Percentiles rank a stretch among this genome's conserved stretches.
Evolutionary conservation across 1,140 invertebrate genomes (phyloP).

Genomic region (Telenomus remus): DNA sequence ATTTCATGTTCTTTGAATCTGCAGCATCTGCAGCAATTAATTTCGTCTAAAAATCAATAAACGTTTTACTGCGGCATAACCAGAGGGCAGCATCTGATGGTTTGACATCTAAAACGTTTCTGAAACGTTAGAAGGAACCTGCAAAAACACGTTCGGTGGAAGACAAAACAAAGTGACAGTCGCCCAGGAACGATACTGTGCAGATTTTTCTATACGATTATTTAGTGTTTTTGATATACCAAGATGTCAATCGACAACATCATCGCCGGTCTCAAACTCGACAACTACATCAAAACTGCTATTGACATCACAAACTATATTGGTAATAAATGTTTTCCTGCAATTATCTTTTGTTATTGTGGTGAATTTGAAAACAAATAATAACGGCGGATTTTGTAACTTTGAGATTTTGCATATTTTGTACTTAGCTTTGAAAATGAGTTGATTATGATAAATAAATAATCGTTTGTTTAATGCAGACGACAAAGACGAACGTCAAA

Average conservation of each 20-base stretch:
- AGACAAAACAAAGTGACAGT: no score
- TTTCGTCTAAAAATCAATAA: slow-evolving; percentile 2
- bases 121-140: no score
- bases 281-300: slow-evolving; percentile 47
- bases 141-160: no score
- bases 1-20: no score
- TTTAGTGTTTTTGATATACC: neutral
- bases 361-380: no score
- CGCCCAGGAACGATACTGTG: no score
- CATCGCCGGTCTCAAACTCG: slow-evolving; percentile 14
- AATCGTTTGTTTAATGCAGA: slow-evolving; percentile 19
- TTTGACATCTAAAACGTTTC: neutral
- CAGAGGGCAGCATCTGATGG: neutral
- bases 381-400: no score
- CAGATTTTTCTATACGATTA: no score
- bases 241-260: slow-evolving; percentile 29
- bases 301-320: slow-evolving; percentile 38
- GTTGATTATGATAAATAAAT: no score
- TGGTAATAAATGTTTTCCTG: slow-evolving; percentile 19
- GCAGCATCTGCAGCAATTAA: no score
- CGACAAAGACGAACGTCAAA: slow-evolving; percentile 29
- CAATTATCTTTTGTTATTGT: neutral
- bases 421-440: no score
- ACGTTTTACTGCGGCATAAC: neutral
- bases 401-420: no score